Percentiles rank a stretch among this genome's conserved stretches.
phyloP scores from a whole-genome alignment of 1,140 invertebrate genomes.

The Aphelenchoides besseyi region DNA sequence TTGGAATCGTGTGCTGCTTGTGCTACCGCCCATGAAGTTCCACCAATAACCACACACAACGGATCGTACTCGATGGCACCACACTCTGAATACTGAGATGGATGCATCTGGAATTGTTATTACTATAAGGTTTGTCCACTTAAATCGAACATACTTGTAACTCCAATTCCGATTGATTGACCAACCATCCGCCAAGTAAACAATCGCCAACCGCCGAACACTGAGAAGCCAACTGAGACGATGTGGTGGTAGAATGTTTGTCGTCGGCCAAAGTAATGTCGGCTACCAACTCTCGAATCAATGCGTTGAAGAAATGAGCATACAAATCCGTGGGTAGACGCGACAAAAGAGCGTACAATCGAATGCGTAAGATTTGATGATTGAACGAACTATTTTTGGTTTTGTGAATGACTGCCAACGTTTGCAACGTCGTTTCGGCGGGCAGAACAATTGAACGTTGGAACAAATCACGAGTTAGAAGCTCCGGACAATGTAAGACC shows the following conservation, averaged over 20 bases:
- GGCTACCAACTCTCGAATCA: conserved; percentile 77
- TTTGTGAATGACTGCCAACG: conserved; percentile 49
- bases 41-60: conserved; percentile 41
- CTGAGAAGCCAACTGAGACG: conserved; percentile 79
- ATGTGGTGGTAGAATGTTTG: conserved; percentile 86
- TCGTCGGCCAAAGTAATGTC: conserved; percentile 94
- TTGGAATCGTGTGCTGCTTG: conserved; percentile 11
- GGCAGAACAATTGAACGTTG: conserved; percentile 70
- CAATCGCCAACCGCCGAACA: conserved; percentile 73
- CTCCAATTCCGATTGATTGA: conserved; percentile 95
- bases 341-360: conserved; percentile 48
- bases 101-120: conserved; percentile 34
- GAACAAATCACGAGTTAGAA: conserved; percentile 85
- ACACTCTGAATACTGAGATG: conserved; percentile 21
- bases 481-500: conserved; percentile 80
- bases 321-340: conserved; percentile 31
- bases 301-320: conserved; percentile 57
- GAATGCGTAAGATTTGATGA: conserved; percentile 50
- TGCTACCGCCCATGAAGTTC: conserved; percentile 7
- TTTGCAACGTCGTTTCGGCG: conserved; percentile 20
- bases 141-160: conserved; percentile 18
- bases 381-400: conserved; percentile 45
- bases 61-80: conserved; percentile 43
- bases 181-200: conserved; percentile 68
- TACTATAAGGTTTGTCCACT: conserved; percentile 15